Conservation (phyloP, 2,888 invertebrate species). For the Lissocephala sabroskyi region DNA sequence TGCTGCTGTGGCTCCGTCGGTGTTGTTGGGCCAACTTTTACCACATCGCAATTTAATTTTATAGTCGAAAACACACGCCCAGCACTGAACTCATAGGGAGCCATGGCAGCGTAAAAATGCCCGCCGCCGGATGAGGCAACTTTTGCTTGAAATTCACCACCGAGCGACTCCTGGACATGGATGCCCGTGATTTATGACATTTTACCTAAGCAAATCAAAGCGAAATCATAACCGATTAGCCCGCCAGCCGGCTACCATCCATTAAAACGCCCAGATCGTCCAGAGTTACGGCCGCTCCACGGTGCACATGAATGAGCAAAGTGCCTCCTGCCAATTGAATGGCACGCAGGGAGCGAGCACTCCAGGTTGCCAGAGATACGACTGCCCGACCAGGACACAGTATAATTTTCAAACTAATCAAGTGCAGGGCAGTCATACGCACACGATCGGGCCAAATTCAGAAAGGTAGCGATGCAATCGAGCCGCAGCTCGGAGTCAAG, state of each 20-base stretch:
- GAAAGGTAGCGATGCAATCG: too few relatives aligned
- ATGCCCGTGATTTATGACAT: conserved; percentile 36
- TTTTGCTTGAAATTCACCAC: neutral
- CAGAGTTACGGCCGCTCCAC: conserved; percentile 50
- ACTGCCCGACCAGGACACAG: conserved; percentile 26
- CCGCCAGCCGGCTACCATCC: conserved; percentile 44
- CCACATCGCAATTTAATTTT: conserved; percentile 64
- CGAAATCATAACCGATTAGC: conserved; percentile 62
- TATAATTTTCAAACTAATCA: conserved; percentile 46
- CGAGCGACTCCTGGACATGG: neutral
- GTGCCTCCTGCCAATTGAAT: too few relatives aligned
- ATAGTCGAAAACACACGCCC: conserved; percentile 64
- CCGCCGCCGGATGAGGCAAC: too few relatives aligned
- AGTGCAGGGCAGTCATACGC: conserved; percentile 28
- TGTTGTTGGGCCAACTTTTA: conserved; percentile 51
- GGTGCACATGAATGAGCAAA: conserved; percentile 56
- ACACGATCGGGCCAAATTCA: too few relatives aligned
- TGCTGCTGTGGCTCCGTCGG: conserved; percentile 36
- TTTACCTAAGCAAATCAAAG: conserved; percentile 50
- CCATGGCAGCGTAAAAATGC: too few relatives aligned
- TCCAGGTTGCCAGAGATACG: neutral
- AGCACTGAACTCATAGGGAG: neutral
- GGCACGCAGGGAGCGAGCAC: neutral
- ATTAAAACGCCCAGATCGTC: conserved; percentile 34
- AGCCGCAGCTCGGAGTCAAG: too few relatives aligned